Evolutionary conservation across 1,140 invertebrate genomes (phyloP).

Genomic region (Pachyrhynchus sulphureomaculatus): DNA sequence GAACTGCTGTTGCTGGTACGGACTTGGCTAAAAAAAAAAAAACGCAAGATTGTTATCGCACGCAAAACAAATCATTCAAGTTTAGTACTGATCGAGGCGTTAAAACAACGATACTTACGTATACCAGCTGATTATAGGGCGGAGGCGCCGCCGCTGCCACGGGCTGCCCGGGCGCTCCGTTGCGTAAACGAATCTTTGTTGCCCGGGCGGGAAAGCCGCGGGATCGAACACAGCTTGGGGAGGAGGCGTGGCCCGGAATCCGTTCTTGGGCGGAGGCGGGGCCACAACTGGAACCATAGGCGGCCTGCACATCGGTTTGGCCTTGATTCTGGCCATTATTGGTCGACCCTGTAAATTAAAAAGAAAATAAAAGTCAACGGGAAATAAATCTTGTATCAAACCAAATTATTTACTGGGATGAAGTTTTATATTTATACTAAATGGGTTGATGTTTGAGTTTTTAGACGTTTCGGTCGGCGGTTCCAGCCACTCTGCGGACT

Average conservation of each 20-base stretch:
- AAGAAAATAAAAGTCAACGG: neutral
- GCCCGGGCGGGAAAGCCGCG: conserved; percentile 55
- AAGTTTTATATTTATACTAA: no score
- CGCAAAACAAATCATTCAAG: no score
- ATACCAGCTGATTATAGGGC: conserved; percentile 65
- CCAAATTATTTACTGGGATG: no score
- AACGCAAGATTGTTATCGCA: no score
- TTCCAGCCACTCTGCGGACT: no score
- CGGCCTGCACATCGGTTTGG: conserved; percentile 80
- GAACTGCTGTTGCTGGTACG: conserved; percentile 52
- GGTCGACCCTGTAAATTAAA: conserved; percentile 73
- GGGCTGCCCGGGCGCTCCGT: conserved; percentile 54
- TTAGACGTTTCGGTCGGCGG: no score
- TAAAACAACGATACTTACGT: conserved; percentile 60
- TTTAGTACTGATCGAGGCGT: no score
- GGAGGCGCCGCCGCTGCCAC: conserved; percentile 1
- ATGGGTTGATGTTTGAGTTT: no score
- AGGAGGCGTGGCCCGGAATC: conserved; percentile 63
- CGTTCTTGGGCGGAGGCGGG: conserved; percentile 63
- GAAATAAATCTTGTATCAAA: neutral
- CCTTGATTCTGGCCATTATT: conserved; percentile 89
- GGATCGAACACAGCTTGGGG: conserved; percentile 63
- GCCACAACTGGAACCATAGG: conserved; percentile 59
- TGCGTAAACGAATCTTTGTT: conserved; percentile 64
- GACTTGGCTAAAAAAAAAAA: conserved; percentile 40